A percentile compares a stretch with the other conserved stretches of the same genome.
These are phyloP conservation scores for Rhynchophorus ferrugineus DNA, from an alignment of 1,140 invertebrate genomes.

Conservation along the genomic window DNA sequence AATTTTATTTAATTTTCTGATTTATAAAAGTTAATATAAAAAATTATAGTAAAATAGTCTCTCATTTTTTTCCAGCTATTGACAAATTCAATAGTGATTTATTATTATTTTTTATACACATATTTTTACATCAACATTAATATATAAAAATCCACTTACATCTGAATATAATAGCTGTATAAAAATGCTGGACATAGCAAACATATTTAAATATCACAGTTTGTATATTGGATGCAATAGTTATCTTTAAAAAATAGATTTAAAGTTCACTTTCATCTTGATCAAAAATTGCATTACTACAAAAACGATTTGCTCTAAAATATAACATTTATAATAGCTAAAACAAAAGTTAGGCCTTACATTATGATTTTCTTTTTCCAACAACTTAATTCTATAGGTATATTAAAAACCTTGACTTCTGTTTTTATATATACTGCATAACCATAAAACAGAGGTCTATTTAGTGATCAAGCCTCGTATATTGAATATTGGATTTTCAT, in stretches of 20 bases:
- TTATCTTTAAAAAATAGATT: slow-evolving; percentile 5
- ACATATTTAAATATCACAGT: slow-evolving; percentile 15
- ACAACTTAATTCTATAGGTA: neutral
- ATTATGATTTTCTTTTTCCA: neutral
- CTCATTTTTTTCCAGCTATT: neutral
- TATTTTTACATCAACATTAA: slow-evolving; percentile 7
- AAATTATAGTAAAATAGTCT: neutral
- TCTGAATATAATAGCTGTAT: slow-evolving; percentile 4
- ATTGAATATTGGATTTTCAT: neutral
- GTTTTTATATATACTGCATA: too few species aligned
- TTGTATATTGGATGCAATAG: slow-evolving; percentile 8
- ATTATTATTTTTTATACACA: slow-evolving; percentile 3
- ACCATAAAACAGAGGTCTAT: neutral
- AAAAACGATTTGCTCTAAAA: neutral
- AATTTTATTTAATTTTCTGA: too few species aligned
- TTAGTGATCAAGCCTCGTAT: slow-evolving; percentile 5
- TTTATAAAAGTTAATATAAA: neutral
- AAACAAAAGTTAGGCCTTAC: neutral
- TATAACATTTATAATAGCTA: neutral
- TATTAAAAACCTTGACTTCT: neutral
- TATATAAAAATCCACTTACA: slow-evolving; percentile 5
- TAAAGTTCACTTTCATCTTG: neutral
- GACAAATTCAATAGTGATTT: neutral
- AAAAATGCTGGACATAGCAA: slow-evolving; percentile 10
- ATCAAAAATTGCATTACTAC: neutral